Percentiles rank a stretch among this genome's conserved stretches.
Evolutionary conservation across 2,113 vertebrate genomes (phyloP).

Genomic region (Paedocypris sp.): DNA sequence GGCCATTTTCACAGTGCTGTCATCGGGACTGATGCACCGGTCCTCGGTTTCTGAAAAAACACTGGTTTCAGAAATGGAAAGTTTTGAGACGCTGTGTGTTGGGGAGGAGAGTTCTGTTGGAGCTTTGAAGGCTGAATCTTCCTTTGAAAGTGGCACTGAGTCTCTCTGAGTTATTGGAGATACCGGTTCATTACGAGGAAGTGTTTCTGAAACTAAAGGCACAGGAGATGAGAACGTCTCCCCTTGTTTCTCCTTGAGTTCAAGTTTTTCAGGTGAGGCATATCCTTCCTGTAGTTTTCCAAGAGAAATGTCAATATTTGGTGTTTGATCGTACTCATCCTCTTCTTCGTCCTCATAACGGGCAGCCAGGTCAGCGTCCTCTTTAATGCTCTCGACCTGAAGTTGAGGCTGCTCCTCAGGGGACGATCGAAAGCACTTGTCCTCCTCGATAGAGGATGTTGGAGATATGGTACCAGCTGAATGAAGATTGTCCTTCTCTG

Average conservation of each 20-base stretch:
- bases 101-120: conserved; percentile 36
- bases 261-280: conserved; percentile 42
- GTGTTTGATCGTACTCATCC: conserved; percentile 67
- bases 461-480: conserved; percentile 90
- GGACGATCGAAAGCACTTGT: conserved; percentile 81
- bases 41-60: conserved; percentile 72
- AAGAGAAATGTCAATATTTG: conserved; percentile 64
- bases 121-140: conserved; percentile 32
- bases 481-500: conserved; percentile 73
- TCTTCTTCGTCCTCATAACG: conserved; percentile 59
- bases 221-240: conserved; percentile 27
- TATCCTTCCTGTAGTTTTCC: conserved; percentile 69
- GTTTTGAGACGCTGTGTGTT: conserved; percentile 29
- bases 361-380: conserved; percentile 43
- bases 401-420: conserved; percentile 70
- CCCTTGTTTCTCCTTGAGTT: conserved; percentile 35
- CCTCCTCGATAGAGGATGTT: conserved; percentile 88
- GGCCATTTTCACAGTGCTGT: conserved; percentile 95
- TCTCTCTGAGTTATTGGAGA: conserved; percentile 45
- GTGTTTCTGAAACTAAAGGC: conserved; percentile 29
- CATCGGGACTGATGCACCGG: conserved; percentile 85
- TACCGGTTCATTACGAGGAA: conserved; percentile 43
- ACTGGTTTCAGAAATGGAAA: conserved; percentile 50
- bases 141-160: conserved; percentile 36
- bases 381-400: conserved; percentile 55